Percentiles rank a stretch among this genome's conserved stretches.
phyloP scores from a whole-genome alignment of 2,113 vertebrate species.

The Rhea americana region DNA sequence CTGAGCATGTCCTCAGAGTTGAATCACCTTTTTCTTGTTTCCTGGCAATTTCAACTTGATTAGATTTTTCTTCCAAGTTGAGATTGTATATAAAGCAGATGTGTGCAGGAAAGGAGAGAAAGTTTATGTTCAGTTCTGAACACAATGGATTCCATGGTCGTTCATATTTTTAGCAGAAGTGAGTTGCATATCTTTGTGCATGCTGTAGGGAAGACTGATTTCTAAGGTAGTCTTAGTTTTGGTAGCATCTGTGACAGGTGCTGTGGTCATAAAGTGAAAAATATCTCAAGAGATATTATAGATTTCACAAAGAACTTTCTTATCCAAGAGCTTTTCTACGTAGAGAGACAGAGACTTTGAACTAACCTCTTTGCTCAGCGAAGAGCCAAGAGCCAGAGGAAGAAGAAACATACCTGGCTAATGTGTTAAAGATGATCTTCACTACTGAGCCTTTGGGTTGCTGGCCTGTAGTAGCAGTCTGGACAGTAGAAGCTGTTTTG shows the following conservation, averaged over 20 bases:
- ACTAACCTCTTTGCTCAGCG: background rate
- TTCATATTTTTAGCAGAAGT: background rate
- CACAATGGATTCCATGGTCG: background rate
- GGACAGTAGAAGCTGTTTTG: background rate
- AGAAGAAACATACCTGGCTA: background rate
- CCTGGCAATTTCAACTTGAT: background rate
- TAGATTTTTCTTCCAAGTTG: background rate
- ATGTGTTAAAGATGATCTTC: background rate
- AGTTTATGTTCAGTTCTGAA: background rate
- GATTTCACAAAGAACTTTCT: background rate
- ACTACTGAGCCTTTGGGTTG: background rate
- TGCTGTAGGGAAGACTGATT: background rate
- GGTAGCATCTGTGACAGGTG: background rate
- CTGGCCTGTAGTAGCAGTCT: background rate
- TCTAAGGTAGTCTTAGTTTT: background rate
- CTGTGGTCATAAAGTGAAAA: background rate
- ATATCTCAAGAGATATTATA: background rate
- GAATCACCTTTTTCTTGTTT: conserved; percentile 14
- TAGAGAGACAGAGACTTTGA: background rate
- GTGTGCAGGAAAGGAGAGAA: background rate
- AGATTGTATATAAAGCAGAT: background rate
- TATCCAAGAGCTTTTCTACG: background rate
- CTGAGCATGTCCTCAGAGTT: background rate
- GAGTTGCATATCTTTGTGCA: background rate
- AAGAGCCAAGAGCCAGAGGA: background rate